Base-by-base conservation (phyloP, 2,113 vertebrate genomes). In the Carassius carassius region DNA sequence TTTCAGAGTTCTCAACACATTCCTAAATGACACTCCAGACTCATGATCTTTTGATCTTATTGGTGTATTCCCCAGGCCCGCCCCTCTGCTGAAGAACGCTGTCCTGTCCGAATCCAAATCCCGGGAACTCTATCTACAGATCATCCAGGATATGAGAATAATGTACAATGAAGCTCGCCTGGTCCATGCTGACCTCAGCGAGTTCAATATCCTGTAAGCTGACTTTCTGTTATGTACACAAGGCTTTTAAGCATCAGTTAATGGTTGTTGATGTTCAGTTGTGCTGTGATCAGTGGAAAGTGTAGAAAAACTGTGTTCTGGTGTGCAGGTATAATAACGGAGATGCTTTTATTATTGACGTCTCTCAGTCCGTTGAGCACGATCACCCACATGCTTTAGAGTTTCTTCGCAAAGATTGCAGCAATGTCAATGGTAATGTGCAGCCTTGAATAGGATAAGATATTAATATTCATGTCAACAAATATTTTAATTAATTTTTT, bases 161-260 rank as follows among this genome's bases (percentile, higher is more conserved):
- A 99, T 99, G 96, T 99, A 97, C 82, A 97, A 98, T 88, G 95
- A 97, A 0, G 98, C 98, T 17, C 94, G 94, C 5, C 95, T 99
- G 2, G 97, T 99, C 84, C 98, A 99, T 0, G 97, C 98, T 0
- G 98, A 99, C 93, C 97, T 99, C 90, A 99, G 98, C 90, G 98
- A 99, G 94, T 99, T 98, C 93, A 99, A 99, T 88, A 96, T 99
- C 92, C 92, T 99, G 98, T 99, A 88, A 94, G 95, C 93, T 6
- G 12, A 70, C 29, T 17, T 69, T 67, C 3, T 17, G 19, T 47
- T 44, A 6, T 56, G 16, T 23, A 51, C 1, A 7, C 23, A 75
- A 16, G 7, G 2, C 17, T 51, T 47, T 12, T 47, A 47, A 47
- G 44, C 44, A 44, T 44, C 10, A 44, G 44, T 25, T 13, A 17